Conservation (phyloP, 2,888 invertebrate species). For the Mellilla xanthometata region DNA sequence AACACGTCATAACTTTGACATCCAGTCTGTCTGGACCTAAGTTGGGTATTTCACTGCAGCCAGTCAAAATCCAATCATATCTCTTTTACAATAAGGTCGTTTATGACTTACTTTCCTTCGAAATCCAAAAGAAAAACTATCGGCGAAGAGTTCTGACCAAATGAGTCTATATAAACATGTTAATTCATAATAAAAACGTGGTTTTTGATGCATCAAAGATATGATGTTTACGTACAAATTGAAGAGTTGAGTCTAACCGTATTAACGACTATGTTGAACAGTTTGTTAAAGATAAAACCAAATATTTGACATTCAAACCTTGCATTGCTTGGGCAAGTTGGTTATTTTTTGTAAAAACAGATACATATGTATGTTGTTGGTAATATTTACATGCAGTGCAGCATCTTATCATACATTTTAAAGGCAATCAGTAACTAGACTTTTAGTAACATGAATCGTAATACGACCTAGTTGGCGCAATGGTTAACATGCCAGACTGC, state of each 20-base stretch:
- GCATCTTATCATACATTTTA: too few species aligned
- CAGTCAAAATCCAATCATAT: slow-evolving; percentile 39
- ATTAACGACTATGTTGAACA: slow-evolving; percentile 52
- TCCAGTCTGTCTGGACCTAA: slow-evolving; percentile 71
- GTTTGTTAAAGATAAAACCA: slow-evolving; percentile 51
- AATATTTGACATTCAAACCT: slow-evolving; percentile 13
- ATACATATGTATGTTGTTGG: too few species aligned
- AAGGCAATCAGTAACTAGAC: too few species aligned
- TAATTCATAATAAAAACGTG: slow-evolving; percentile 76
- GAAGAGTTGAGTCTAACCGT: slow-evolving; percentile 55
- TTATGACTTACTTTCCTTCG: slow-evolving; percentile 21
- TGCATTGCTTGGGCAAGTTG: too few species aligned
- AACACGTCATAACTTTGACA: slow-evolving; percentile 83
- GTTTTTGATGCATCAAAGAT: slow-evolving; percentile 56
- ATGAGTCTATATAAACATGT: slow-evolving; percentile 79
- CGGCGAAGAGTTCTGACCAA: slow-evolving; percentile 62
- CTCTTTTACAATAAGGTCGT: slow-evolving; percentile 30
- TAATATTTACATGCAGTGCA: too few species aligned
- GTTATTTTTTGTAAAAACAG: too few species aligned
- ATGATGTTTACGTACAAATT: slow-evolving; percentile 72
- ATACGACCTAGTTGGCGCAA: too few species aligned
- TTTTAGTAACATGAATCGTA: too few species aligned
- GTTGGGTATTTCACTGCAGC: slow-evolving; percentile 38
- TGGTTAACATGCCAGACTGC: too few species aligned
- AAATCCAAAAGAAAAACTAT: slow-evolving; percentile 58